Conservation (phyloP, 2,113 vertebrate species). For the Bos indicus region DNA sequence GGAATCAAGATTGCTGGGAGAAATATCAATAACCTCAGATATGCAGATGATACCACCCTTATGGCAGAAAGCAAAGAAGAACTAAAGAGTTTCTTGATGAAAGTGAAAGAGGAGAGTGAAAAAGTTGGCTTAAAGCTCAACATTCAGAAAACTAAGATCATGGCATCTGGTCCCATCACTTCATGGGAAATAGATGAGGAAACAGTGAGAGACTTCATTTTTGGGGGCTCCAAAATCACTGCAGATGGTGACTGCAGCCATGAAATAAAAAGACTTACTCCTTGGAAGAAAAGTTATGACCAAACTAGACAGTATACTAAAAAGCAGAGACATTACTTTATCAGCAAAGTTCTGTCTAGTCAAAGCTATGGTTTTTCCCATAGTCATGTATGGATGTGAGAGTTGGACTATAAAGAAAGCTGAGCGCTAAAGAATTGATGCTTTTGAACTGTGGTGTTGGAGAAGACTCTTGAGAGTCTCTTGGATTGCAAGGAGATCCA, state of each 20-base stretch:
- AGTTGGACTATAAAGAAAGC: neutral
- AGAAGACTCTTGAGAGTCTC: neutral
- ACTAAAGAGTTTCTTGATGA: neutral
- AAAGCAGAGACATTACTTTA: neutral
- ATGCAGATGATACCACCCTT: neutral
- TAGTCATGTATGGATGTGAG: neutral
- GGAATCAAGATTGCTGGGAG: neutral
- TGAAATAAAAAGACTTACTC: neutral
- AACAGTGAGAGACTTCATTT: neutral
- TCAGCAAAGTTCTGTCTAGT: neutral
- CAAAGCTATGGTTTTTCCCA: rapidly evolving
- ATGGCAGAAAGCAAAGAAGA: neutral
- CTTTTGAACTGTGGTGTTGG: neutral
- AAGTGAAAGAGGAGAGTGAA: neutral
- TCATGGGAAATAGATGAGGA: neutral
- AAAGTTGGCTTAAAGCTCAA: neutral
- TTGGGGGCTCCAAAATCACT: neutral
- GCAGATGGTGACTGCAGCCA: neutral
- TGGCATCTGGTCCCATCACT: neutral
- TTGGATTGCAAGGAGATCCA: neutral
- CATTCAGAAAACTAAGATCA: neutral
- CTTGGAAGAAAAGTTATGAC: neutral
- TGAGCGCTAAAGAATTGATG: neutral
- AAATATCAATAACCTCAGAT: neutral
- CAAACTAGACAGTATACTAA: neutral